phyloP scores from a whole-genome alignment of 2,888 invertebrate species.

The Mylabris sibirica region DNA sequence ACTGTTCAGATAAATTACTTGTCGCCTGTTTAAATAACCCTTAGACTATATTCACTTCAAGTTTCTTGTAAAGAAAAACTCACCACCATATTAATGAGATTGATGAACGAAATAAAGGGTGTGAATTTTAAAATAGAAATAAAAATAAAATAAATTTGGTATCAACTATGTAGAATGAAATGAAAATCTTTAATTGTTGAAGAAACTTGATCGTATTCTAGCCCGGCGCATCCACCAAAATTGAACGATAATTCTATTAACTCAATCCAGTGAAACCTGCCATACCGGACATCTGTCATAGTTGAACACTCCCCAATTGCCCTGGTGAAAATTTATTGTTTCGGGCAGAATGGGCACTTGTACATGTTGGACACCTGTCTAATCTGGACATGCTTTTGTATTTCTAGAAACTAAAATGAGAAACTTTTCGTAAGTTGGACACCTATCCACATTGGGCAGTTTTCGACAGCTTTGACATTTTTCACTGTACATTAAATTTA shows the following conservation, averaged over 20 bases:
- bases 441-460: too few species aligned
- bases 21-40: constrained; percentile 31
- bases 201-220: background rate
- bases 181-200: constrained; percentile 1
- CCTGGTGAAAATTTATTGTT: too few species aligned
- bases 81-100: constrained; percentile 29
- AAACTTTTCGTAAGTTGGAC: too few species aligned
- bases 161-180: constrained; percentile 16
- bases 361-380: too few species aligned
- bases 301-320: too few species aligned
- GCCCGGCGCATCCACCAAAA: constrained; percentile 6
- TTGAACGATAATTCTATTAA: background rate
- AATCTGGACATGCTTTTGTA: too few species aligned
- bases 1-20: constrained; percentile 40
- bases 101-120: background rate
- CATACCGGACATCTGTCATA: too few species aligned
- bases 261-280: too few species aligned
- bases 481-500: background rate
- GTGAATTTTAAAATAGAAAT: background rate
- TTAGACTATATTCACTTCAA: constrained; percentile 3
- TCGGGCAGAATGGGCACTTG: too few species aligned
- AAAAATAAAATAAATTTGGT: background rate
- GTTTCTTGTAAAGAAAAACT: constrained; percentile 21
- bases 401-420: too few species aligned
- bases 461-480: too few species aligned